Evolutionary conservation across 2,113 vertebrate genomes (phyloP), one percentile per base, ranked within the genome.

Genomic region (Sander lucioperca): DNA sequence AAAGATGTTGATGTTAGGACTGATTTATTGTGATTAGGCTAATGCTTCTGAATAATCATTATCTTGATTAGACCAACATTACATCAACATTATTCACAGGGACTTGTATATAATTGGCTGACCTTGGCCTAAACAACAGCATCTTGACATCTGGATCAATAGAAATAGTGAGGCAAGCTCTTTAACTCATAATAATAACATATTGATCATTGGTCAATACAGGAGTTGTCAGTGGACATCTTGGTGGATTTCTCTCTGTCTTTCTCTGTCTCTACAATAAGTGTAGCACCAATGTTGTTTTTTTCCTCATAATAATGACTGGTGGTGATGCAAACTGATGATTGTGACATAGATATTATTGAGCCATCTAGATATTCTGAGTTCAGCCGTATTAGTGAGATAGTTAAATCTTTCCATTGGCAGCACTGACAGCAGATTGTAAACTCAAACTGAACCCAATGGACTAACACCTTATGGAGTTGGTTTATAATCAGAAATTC

Each of bases 401-500:
- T 68, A 39, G 62, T 70, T 77, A 74, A 72, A 88, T 86, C 78
- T 76, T 53, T 80, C 47, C 53, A 43, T 65, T 56, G 45, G 67
- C 68, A 86, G 56, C 65, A n/a, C 68, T 72, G 84, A 86, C 71
- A 71, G 68, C 83, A 79, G 71, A 87, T 69, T 83, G 65, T 59
- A 80, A 87, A 84, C 84, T 84, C 70, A 54, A 30, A 58, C 81
- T 39, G 62, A 83, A 80, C 86, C 77, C 82, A 56, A 8, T 27
- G 64, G 87, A 87, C 78, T n/a, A 78, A 74, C 84, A 82, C 87
- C 87, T 86, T 69, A 67, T 62, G 67, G 80, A 79, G 16, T 59
- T 43, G 70, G 75, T 72, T 85, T 89, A 27, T 87, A 73, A 92
- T 92, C 87, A 89, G 83, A 89, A 85, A 88, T 89, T 84, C 85